Evolutionary conservation across 2,113 vertebrate genomes (phyloP), one percentile per base, ranked within the genome.

Genomic region (Peromyscus polionotus): DNA sequence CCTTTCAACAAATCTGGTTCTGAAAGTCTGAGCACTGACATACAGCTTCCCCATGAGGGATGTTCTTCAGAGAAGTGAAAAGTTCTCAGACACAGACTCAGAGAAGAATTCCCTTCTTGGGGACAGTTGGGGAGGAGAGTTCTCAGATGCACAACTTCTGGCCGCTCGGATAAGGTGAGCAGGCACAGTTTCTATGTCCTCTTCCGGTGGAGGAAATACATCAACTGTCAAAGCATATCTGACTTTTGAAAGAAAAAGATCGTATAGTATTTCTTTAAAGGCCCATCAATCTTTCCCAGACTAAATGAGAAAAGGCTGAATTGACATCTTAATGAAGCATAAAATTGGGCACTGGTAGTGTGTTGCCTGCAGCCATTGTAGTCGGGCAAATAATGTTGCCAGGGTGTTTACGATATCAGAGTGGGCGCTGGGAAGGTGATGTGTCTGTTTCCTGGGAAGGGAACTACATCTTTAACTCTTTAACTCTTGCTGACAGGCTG

Each of bases 301-400:
- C 80, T 65, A 95, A 97, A 91, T 88, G 70, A 96, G 90, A 97
- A 88, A 97, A 91, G 88, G 57, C 97, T 77, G 90, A 97, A 97
- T 6, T 93, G 24, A 54, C 59, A 95, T 96, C 73, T 94, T 97
- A 86, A 90, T 90, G 45, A 83, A 96, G 96, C 28, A 85, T 59
- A 94, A 95, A 97, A 88, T 90, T 89, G 81, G 24, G 72, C 10
- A 0, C 77, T 73, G 42, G 72, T 3, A 76, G 92, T 88, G 61
- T 93, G 61, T 93, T 97, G 79, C 95, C 26, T 0, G 63, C 79
- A 93, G 63, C 33, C 75, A n/a, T 45, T 76, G 81, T 57, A 75
- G 75, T 86, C 0, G 5, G 73, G 92, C 24, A 59, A 93, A 95
- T 88, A 65, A 81, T 42, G 57, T 22, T 88, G 79, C 80, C 24